phyloP scores from a whole-genome alignment of 2,797 vertebrate species.

The Vipera ursinii region DNA sequence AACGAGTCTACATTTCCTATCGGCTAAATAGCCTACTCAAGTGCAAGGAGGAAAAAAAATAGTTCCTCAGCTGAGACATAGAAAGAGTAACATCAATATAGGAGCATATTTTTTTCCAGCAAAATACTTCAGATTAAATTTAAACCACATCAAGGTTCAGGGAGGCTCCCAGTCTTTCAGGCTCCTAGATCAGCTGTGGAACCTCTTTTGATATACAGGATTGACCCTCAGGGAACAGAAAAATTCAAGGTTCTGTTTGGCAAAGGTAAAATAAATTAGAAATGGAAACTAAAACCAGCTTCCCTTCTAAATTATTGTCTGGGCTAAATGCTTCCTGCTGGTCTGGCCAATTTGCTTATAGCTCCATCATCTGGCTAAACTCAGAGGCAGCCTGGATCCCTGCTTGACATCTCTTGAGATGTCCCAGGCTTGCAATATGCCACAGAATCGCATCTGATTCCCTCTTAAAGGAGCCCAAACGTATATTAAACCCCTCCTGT shows the following conservation, averaged over 20 bases:
- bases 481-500: background rate
- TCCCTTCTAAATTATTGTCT: background rate
- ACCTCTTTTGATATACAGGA: background rate
- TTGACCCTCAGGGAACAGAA: background rate
- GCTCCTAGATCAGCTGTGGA: background rate
- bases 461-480: background rate
- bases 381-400: background rate
- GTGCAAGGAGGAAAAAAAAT: background rate
- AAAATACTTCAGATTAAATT: background rate
- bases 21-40: background rate
- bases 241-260: background rate
- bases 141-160: background rate
- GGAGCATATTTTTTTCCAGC: background rate
- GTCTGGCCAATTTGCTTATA: background rate
- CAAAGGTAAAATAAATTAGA: background rate
- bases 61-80: background rate
- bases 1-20: background rate
- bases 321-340: background rate
- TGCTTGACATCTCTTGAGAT: background rate
- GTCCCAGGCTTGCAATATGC: background rate
- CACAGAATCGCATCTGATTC: background rate
- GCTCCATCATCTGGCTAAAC: background rate
- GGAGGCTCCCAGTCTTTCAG: background rate
- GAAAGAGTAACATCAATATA: background rate
- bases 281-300: background rate